A percentile compares a stretch with the other conserved stretches of the same genome.
phyloP scores from a whole-genome alignment of 1,140 invertebrate genomes.

The Anastatus disparis region DNA sequence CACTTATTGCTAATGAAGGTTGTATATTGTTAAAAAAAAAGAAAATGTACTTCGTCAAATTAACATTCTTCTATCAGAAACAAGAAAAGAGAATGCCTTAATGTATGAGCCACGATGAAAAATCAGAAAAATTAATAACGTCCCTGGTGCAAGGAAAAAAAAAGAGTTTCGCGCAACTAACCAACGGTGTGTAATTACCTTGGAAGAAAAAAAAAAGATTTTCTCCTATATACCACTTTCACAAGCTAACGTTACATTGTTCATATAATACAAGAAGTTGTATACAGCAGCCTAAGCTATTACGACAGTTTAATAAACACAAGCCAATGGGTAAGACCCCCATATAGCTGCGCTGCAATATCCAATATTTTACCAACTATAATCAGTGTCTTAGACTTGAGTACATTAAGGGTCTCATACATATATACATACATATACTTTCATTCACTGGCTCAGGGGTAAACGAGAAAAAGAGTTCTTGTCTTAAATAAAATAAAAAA shows the following conservation, averaged over 20 bases:
- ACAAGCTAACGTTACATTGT: neutral
- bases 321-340: neutral
- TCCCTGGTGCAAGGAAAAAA: neutral
- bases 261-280: neutral
- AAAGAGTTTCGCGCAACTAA: neutral
- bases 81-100: neutral
- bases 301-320: slow-evolving; percentile 35
- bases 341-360: neutral
- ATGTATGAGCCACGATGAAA: neutral
- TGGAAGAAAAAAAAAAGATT: slow-evolving; percentile 12
- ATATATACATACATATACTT: neutral
- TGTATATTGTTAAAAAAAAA: neutral
- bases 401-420: slow-evolving; percentile 17
- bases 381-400: slow-evolving; percentile 32
- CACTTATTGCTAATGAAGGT: neutral
- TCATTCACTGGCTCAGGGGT: no score
- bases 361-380: slow-evolving; percentile 20
- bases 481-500: neutral
- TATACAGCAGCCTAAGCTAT: neutral
- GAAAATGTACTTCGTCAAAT: slow-evolving; percentile 16
- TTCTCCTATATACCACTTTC: slow-evolving; percentile 3
- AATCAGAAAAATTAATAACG: slow-evolving; percentile 10
- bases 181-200: slow-evolving; percentile 10
- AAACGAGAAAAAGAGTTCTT: neutral
- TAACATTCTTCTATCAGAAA: slow-evolving; percentile 2